Percentiles rank a stretch among this genome's conserved stretches.
Evolutionary conservation across 2,113 vertebrate species (phyloP).

Genomic region (Mola mola): DNA sequence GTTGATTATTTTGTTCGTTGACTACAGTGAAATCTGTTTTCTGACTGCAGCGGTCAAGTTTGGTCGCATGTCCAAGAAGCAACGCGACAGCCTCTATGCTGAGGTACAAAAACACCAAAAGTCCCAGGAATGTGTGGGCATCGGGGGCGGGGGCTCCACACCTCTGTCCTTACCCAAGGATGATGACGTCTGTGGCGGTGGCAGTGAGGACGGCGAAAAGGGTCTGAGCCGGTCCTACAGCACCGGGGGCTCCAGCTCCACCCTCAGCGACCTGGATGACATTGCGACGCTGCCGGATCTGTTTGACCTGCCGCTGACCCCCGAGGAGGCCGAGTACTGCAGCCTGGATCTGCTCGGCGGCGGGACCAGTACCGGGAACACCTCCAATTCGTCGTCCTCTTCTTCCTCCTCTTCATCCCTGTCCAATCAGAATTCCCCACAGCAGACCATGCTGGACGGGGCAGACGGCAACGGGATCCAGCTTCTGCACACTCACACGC

Average conservation of each 20-base stretch:
- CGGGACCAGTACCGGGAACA: conserved; percentile 72
- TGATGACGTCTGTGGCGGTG: conserved; percentile 60
- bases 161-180: conserved; percentile 82
- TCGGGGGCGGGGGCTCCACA: conserved; percentile 77
- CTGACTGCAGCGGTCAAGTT: conserved; percentile 89
- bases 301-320: conserved; percentile 90
- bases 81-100: conserved; percentile 91
- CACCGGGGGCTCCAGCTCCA: conserved; percentile 85
- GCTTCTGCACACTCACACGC: conserved; percentile 76
- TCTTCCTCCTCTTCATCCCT: conserved; percentile 83
- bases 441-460: conserved; percentile 84
- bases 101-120: conserved; percentile 95
- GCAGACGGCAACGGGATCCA: conserved; percentile 79
- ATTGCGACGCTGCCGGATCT: conserved; percentile 87
- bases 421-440: conserved; percentile 86
- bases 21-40: conserved; percentile 1
- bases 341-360: conserved; percentile 84
- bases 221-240: conserved; percentile 85
- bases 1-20: no score
- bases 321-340: conserved; percentile 87
- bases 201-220: conserved; percentile 65
- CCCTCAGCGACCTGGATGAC: conserved; percentile 89
- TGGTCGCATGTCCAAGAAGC: conserved; percentile 95
- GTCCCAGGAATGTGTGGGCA: conserved; percentile 81
- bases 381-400: conserved; percentile 79